Conservation (phyloP, 2,888 invertebrate species). For the Lepidocyrtoides sp. region DNA sequence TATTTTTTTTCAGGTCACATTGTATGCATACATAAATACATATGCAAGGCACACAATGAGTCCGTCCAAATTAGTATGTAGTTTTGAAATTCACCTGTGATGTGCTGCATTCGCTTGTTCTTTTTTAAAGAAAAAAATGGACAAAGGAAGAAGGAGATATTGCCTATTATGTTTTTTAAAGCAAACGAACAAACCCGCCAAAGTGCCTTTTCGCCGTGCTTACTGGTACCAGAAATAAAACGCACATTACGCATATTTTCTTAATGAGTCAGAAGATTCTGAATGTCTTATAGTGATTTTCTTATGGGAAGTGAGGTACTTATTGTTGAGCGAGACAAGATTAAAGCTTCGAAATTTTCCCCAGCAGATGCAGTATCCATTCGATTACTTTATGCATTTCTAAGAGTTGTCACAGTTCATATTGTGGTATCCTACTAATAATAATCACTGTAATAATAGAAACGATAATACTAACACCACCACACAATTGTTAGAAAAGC, state of each 20-base stretch:
- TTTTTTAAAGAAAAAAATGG: background rate
- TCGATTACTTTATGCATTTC: too few species aligned
- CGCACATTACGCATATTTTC: constrained; percentile 43
- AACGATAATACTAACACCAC: constrained; percentile 7
- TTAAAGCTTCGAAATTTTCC: constrained; percentile 16
- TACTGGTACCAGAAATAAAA: background rate
- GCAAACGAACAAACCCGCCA: background rate
- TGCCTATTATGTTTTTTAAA: constrained; percentile 50
- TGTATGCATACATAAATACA: background rate
- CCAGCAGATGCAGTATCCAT: background rate
- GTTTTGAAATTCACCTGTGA: constrained; percentile 17
- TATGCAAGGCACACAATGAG: background rate
- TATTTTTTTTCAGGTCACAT: constrained; percentile 62
- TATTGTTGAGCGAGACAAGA: background rate
- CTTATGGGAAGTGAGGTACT: background rate
- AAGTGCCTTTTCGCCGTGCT: background rate
- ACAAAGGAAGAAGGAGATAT: constrained; percentile 13
- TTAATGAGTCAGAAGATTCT: constrained; percentile 62
- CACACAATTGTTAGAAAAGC: background rate
- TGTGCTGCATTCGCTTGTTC: background rate
- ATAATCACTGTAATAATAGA: background rate
- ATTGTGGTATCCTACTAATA: background rate
- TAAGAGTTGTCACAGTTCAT: background rate
- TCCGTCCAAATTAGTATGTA: constrained; percentile 42
- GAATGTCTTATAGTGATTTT: constrained; percentile 21